A percentile compares a stretch with the other conserved stretches of the same genome.
Conservation (phyloP, 2,797 vertebrate genomes). For the Crocodylus rhombifer region DNA sequence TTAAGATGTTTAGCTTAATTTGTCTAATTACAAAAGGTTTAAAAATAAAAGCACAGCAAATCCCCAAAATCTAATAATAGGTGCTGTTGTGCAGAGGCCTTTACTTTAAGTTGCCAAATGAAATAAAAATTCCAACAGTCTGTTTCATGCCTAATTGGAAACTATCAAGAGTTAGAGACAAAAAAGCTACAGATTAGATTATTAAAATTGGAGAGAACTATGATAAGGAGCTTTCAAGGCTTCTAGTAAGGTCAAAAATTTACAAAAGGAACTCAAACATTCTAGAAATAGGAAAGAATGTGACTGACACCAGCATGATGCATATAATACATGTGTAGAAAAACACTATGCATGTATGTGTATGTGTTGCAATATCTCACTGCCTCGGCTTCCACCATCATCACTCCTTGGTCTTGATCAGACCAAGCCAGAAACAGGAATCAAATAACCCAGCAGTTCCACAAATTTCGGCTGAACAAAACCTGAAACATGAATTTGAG, state of each 20-base stretch:
- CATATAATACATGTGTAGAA: too few relatives aligned
- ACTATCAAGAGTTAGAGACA: not conserved
- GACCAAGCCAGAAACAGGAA: not conserved
- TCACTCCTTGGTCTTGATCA: not conserved
- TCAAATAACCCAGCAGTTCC: not conserved
- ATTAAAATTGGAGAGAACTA: not conserved
- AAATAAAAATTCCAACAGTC: slow-evolving; percentile 8
- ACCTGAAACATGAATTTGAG: not conserved
- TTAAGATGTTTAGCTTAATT: not conserved
- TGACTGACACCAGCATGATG: too few relatives aligned
- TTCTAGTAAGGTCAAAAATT: not conserved
- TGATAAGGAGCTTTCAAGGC: not conserved
- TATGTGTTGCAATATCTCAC: too few relatives aligned
- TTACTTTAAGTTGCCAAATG: not conserved
- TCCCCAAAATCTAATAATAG: not conserved
- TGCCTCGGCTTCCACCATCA: not conserved
- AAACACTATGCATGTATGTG: too few relatives aligned
- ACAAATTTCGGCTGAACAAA: not conserved
- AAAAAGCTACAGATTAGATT: not conserved
- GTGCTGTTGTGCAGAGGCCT: not conserved
- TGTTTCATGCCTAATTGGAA: slow-evolving; percentile 16
- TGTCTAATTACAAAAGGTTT: slow-evolving; percentile 4
- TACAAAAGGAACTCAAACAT: not conserved
- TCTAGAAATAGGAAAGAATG: not conserved
- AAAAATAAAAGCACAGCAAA: slow-evolving; percentile 30